These are phyloP conservation scores for Decapterus maruadsi DNA, from an alignment of 2,797 vertebrate species.

Conservation along the genomic window DNA sequence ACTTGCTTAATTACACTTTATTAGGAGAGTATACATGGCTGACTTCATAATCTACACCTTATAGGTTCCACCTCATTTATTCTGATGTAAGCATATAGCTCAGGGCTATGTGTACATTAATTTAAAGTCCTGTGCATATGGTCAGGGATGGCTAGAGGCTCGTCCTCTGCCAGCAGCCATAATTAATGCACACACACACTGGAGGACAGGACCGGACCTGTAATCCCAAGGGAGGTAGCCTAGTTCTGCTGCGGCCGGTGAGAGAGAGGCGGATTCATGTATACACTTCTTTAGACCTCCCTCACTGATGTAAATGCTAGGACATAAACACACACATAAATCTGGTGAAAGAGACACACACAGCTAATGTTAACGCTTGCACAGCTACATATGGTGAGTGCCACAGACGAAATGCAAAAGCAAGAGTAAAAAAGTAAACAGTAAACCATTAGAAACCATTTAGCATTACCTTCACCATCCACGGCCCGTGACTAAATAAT, in stretches of 20 bases:
- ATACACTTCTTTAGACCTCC: constrained; percentile 6
- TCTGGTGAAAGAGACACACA: background rate
- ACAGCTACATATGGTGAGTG: background rate
- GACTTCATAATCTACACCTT: background rate
- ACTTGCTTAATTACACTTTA: background rate
- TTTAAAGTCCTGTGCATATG: constrained; percentile 27
- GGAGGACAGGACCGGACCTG: constrained; percentile 33
- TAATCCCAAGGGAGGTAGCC: constrained; percentile 58
- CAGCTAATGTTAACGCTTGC: background rate
- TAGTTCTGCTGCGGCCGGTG: constrained; percentile 58
- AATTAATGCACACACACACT: constrained; percentile 64
- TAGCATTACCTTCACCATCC: no score
- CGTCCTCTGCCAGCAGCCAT: constrained; percentile 36
- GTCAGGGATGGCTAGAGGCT: constrained; percentile 10
- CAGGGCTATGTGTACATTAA: constrained; percentile 27
- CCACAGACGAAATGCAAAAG: background rate
- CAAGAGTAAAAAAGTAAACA: background rate
- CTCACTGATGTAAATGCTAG: background rate
- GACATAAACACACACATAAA: background rate
- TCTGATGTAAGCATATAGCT: constrained; percentile 1
- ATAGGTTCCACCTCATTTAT: background rate
- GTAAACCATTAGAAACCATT: background rate
- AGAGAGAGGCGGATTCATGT: background rate
- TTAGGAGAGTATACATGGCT: background rate
- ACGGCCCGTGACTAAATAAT: background rate